A percentile compares a stretch with the other conserved stretches of the same genome.
These are phyloP conservation scores for Amorpha juglandis DNA, from an alignment of 2,888 invertebrate species.

Conservation along the genomic window DNA sequence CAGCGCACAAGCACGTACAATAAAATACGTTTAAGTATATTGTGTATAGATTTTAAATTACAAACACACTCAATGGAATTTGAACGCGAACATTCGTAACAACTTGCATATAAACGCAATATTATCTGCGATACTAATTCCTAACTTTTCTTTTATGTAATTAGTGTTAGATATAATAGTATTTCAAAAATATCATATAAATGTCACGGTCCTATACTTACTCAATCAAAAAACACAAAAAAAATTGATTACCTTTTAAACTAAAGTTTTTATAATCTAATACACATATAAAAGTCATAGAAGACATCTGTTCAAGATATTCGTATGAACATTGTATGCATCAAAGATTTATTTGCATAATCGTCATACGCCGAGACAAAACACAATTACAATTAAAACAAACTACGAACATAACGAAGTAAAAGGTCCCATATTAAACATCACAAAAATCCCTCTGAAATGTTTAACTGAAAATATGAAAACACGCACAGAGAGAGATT, in stretches of 20 bases:
- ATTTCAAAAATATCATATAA: no score
- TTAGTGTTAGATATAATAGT: no score
- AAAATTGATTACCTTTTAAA: no score
- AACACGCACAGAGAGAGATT: constrained; percentile 58
- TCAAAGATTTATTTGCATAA: constrained; percentile 49
- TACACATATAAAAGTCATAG: neutral
- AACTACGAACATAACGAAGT: constrained; percentile 54
- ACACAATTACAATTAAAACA: constrained; percentile 56
- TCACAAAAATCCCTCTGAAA: constrained; percentile 57
- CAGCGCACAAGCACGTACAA: constrained; percentile 34
- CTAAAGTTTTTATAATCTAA: neutral
- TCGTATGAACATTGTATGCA: constrained; percentile 33
- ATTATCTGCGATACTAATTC: neutral
- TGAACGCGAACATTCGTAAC: neutral
- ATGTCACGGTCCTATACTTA: no score
- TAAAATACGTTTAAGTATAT: constrained; percentile 22
- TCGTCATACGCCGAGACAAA: constrained; percentile 49
- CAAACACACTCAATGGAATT: constrained; percentile 8
- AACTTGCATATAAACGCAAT: neutral
- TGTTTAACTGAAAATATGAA: constrained; percentile 62
- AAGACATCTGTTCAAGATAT: constrained; percentile 35
- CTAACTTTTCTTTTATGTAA: neutral
- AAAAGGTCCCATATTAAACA: constrained; percentile 51
- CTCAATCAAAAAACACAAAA: no score
- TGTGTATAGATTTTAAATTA: constrained; percentile 22